These are phyloP conservation scores for Tenrec ecaudatus DNA, from an alignment of 2,113 vertebrate species.

Conservation along the genomic window DNA sequence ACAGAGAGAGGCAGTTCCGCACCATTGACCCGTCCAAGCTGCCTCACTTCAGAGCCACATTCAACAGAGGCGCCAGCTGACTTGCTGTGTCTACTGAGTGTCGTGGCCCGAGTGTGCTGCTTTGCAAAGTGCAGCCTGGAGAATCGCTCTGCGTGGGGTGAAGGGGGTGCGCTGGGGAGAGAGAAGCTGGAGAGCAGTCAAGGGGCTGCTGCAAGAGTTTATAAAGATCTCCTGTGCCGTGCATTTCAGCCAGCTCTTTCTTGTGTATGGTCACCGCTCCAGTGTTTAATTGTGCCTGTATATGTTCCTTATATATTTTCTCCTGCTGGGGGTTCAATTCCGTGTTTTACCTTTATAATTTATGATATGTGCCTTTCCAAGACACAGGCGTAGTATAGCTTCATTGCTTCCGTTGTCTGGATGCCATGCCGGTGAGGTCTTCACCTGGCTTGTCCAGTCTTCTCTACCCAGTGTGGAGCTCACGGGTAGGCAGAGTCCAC, in stretches of 20 bases:
- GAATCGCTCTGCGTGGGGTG: background rate
- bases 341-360: background rate
- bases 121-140: conserved; percentile 12
- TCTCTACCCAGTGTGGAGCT: background rate
- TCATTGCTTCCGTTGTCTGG: background rate
- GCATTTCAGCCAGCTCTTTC: background rate
- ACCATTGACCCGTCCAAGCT: background rate
- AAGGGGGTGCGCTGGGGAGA: background rate
- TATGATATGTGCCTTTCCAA: background rate
- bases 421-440: background rate
- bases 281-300: background rate
- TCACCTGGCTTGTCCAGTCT: background rate
- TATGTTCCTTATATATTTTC: background rate
- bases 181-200: background rate
- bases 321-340: background rate
- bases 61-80: background rate
- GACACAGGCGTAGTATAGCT: no score
- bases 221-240: background rate
- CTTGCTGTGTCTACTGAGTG: background rate
- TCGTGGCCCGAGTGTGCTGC: background rate
- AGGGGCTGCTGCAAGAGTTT: background rate
- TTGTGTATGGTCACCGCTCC: background rate
- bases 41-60: background rate
- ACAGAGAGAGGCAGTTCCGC: background rate
- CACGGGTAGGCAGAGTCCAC: background rate